A percentile compares a stretch with the other conserved stretches of the same genome.
These are phyloP conservation scores for Ophion ventricosus DNA, from an alignment of 2,888 invertebrate genomes.

Conservation along the genomic window DNA sequence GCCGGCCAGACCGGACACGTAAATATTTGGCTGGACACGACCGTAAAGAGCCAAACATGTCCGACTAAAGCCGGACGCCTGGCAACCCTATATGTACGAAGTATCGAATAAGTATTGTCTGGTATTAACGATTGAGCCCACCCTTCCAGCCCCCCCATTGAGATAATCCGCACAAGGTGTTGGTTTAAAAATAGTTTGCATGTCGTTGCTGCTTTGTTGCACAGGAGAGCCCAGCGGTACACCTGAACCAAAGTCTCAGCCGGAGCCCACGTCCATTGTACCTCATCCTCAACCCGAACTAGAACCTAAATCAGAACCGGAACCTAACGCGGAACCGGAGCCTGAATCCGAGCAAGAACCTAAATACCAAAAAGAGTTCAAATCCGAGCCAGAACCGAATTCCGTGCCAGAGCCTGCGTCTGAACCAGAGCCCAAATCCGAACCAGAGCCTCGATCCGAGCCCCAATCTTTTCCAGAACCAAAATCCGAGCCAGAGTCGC, in stretches of 20 bases:
- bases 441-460: conserved; percentile 82
- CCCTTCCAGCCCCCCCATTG: conserved; percentile 24
- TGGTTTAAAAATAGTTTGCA: conserved; percentile 71
- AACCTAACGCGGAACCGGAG: conserved; percentile 83
- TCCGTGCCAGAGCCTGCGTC: conserved; percentile 78
- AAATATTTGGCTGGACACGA: too few species aligned
- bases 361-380: conserved; percentile 83
- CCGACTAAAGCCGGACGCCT: too few species aligned
- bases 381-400: conserved; percentile 80
- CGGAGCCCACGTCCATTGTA: conserved; percentile 76
- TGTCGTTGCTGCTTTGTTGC: conserved; percentile 82
- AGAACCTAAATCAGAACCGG: conserved; percentile 79
- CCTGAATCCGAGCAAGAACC: conserved; percentile 78
- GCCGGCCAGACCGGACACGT: too few species aligned
- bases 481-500: conserved; percentile 84
- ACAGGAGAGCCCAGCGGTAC: conserved; percentile 81
- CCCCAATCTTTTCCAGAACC: too few species aligned
- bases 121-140: conserved; percentile 35
- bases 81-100: too few species aligned
- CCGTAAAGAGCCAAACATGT: too few species aligned
- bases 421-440: conserved; percentile 79
- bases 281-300: conserved; percentile 80
- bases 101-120: neutral
- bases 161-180: conserved; percentile 67
- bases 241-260: conserved; percentile 80